Base-by-base conservation (phyloP, 2,113 vertebrate species). In the Haemorhous mexicanus region DNA sequence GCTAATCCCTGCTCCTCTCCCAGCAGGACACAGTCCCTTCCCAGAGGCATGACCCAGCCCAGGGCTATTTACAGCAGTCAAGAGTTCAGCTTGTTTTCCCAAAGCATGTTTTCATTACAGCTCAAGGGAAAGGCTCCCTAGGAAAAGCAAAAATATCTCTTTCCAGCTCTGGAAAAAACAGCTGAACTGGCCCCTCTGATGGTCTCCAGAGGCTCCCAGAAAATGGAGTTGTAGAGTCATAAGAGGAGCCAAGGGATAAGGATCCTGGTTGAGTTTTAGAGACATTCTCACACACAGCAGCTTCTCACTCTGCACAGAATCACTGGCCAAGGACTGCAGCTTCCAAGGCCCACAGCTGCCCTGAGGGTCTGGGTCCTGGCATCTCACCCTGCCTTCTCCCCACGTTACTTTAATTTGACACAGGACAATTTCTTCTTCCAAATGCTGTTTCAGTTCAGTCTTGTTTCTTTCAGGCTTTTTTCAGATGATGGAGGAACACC, bases 21-120 rank as follows among this genome's bases (percentile, higher is more conserved):
- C 86, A 89, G 89, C 47, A 90, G 69, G 27, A 90, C 73, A 24
- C 59, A 44, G 43, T 58, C 63, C 75, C 46, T 79, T 77, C 73
- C 52, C 47, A 68, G 64, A 91, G 56, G 43, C 33, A 4, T 69
- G 76, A 59, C 56, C 79, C 91, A 89, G 61, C 58, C 69, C 50
- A 26, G 19, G 32, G 43, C 56, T 95, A 91, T 93, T 95, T 94
- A 88, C 27, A 26, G 87, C 82, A 93, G 75, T 72, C 91, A 85
- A 27, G 47, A 93, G 39, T 84, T 94, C 92, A 86, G 4, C 32
- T 63, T 61, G 41, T 68, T 93, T 89, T 93, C 76, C 75, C 79
- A 90, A 83, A 81, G 68, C 47, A 64, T 84, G 61, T 74, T 95
- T 82, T 90, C 20, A 18, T 82, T 94, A 84, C 63, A 95, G 82